A percentile compares a stretch with the other conserved stretches of the same genome.
These are phyloP conservation scores for Apamea anceps DNA, from an alignment of 2,888 invertebrate species.

Conservation along the genomic window DNA sequence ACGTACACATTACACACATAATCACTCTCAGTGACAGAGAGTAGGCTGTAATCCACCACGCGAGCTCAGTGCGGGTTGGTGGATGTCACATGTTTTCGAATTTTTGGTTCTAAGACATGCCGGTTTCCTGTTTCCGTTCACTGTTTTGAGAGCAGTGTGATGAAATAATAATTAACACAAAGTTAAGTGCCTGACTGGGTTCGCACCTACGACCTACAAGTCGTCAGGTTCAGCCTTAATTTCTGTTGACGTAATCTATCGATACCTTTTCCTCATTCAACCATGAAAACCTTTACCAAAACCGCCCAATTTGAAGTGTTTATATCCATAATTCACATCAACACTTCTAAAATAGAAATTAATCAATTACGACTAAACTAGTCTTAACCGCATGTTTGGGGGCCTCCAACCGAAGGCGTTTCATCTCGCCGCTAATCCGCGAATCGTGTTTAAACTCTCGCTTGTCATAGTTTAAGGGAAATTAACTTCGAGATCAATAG, in stretches of 20 bases:
- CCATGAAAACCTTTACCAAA: constrained; percentile 17
- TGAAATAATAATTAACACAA: background rate
- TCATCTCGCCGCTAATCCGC: constrained; percentile 69
- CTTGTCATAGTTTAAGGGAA: constrained; percentile 69
- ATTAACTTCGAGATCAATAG: constrained; percentile 63
- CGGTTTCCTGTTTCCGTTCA: background rate
- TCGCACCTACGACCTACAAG: background rate
- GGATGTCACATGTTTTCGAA: background rate
- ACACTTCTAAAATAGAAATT: constrained; percentile 54
- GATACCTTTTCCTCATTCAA: background rate
- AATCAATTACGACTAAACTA: constrained; percentile 61
- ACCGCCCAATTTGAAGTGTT: constrained; percentile 37
- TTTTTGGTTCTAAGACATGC: background rate
- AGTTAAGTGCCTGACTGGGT: background rate
- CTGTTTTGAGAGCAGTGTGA: background rate
- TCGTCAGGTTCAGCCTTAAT: background rate
- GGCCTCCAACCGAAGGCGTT: constrained; percentile 46
- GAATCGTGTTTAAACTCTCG: constrained; percentile 69
- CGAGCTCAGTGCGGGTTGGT: background rate
- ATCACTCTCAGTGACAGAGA: background rate
- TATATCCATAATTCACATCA: constrained; percentile 56
- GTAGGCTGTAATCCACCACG: background rate
- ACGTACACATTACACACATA: background rate
- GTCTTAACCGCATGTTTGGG: constrained; percentile 52
- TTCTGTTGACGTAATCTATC: background rate